Conservation (phyloP, 1,140 invertebrate genomes). For the Hypothenemus hampei region DNA sequence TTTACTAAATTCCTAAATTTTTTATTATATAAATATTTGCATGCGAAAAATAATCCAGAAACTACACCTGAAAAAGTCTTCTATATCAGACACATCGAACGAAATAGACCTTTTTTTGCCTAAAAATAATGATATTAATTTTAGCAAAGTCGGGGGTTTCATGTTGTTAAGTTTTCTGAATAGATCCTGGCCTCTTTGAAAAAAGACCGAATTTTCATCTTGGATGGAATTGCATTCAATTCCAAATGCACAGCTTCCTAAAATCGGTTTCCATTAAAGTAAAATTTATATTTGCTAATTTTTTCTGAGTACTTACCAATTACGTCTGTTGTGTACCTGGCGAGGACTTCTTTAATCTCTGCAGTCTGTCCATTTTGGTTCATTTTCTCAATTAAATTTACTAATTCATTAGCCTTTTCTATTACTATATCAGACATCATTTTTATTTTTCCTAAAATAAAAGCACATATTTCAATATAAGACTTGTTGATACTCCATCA, state of each 20-base stretch:
- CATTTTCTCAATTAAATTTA: slow-evolving; percentile 38
- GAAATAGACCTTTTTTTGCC: not conserved
- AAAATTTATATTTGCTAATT: not conserved
- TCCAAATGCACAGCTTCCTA: slow-evolving; percentile 51
- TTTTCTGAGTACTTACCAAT: slow-evolving; percentile 48
- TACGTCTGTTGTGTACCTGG: slow-evolving; percentile 53
- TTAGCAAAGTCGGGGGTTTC: not conserved
- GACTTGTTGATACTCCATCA: not conserved
- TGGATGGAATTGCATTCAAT: slow-evolving; percentile 51
- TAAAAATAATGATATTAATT: not conserved
- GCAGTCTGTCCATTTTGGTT: slow-evolving; percentile 35
- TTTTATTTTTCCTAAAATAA: slow-evolving; percentile 40
- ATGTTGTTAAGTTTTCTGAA: not conserved
- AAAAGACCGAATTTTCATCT: slow-evolving; percentile 44
- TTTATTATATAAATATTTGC: slow-evolving; percentile 33
- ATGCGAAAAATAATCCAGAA: not conserved
- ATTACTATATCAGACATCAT: slow-evolving; percentile 43
- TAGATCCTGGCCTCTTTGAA: not conserved
- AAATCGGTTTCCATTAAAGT: not conserved
- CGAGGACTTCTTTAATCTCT: slow-evolving; percentile 49
- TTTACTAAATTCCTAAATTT: slow-evolving; percentile 51
- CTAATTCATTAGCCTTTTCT: slow-evolving; percentile 34
- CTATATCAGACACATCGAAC: not conserved
- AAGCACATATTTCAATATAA: not conserved
- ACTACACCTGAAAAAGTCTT: not conserved